Evolutionary conservation across 2,113 vertebrate genomes (phyloP).

Genomic region (Recurvirostra avosetta): DNA sequence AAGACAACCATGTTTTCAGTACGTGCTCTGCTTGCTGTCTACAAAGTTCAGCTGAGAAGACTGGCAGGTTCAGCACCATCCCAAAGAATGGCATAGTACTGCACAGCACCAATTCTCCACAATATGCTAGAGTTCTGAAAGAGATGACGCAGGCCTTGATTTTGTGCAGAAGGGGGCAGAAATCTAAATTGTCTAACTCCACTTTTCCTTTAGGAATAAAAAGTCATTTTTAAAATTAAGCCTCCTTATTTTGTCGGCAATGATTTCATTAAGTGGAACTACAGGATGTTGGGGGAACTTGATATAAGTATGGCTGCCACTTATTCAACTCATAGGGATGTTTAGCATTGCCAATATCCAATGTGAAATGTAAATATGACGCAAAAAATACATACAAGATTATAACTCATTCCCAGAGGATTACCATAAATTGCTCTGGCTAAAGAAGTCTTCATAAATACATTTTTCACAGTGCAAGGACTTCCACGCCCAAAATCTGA

Average conservation of each 20-base stretch:
- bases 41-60: background rate
- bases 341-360: background rate
- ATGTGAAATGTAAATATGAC: background rate
- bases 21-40: background rate
- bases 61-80: background rate
- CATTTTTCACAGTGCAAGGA: background rate
- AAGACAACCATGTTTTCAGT: background rate
- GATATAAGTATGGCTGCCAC: background rate
- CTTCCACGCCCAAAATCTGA: background rate
- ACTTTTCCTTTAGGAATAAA: background rate
- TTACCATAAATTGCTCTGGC: background rate
- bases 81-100: fast-evolving
- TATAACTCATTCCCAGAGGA: background rate
- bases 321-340: background rate
- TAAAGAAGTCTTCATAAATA: background rate
- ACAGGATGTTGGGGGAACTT: background rate
- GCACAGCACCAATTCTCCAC: background rate
- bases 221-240: background rate
- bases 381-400: background rate
- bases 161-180: background rate
- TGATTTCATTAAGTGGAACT: background rate
- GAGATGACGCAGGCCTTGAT: background rate
- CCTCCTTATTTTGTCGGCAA: background rate
- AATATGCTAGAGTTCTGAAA: background rate
- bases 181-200: background rate